Evolutionary conservation across 2,797 vertebrate genomes (phyloP).

Genomic region (Gymnopithys bicolor): DNA sequence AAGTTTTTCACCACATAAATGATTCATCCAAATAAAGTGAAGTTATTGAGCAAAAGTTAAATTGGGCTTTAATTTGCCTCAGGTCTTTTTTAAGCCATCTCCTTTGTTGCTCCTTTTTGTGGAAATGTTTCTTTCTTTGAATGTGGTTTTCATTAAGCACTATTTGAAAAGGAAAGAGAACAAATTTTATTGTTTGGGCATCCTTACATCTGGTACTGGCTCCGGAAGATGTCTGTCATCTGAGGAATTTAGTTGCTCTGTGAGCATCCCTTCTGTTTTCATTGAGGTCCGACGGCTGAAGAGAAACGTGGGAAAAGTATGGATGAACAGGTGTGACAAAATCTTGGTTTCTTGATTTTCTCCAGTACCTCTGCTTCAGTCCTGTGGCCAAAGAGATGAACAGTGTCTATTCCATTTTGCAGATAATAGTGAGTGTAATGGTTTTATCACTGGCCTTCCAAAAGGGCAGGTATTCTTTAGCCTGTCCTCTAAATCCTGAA

Average conservation of each 20-base stretch:
- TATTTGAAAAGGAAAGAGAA: not conserved
- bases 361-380: not conserved
- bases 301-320: not conserved
- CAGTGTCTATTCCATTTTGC: not conserved
- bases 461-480: not conserved
- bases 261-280: not conserved
- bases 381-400: not conserved
- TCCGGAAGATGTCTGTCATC: not conserved
- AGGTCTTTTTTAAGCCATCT: constrained; percentile 63
- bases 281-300: not conserved
- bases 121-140: constrained; percentile 47
- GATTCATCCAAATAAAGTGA: constrained; percentile 76
- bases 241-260: not conserved
- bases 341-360: not conserved
- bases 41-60: constrained; percentile 76
- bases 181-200: not conserved
- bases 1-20: constrained; percentile 73
- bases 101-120: constrained; percentile 30
- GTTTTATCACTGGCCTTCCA: not conserved
- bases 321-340: not conserved
- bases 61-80: constrained; percentile 77
- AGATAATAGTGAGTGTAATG: not conserved
- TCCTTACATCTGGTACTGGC: not conserved
- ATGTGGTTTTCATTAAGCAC: not conserved
- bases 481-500: not conserved